Conservation (phyloP, 2,797 vertebrate genomes). For the Sandelia bainsii region DNA sequence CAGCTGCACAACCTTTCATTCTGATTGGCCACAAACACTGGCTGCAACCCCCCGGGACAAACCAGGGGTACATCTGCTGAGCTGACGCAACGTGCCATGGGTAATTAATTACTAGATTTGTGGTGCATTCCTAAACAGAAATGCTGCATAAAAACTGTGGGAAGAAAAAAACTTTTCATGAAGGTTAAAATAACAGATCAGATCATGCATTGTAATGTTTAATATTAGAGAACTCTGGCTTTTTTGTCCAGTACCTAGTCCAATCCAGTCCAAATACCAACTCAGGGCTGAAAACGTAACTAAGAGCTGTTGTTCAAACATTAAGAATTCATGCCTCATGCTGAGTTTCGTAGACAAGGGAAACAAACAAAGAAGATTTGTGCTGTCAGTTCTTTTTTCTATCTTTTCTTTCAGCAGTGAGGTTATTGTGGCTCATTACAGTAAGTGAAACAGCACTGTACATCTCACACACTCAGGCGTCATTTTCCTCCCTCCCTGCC, state of each 20-base stretch:
- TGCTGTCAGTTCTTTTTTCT: not conserved
- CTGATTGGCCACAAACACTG: slow-evolving; percentile 45
- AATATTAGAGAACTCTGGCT: too few species aligned
- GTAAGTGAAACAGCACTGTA: slow-evolving; percentile 16
- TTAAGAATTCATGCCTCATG: not conserved
- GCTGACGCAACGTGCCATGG: slow-evolving; percentile 54
- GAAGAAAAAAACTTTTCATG: slow-evolving; percentile 19
- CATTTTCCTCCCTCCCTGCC: not conserved
- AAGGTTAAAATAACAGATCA: slow-evolving; percentile 5
- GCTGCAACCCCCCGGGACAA: slow-evolving; percentile 31
- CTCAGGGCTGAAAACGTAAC: not conserved
- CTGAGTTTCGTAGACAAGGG: not conserved
- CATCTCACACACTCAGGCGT: not conserved
- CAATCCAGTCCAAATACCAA: not conserved
- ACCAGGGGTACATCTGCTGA: slow-evolving; percentile 44
- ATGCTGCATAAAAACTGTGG: slow-evolving; percentile 44
- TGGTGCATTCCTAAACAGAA: slow-evolving; percentile 45
- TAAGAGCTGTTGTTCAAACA: not conserved
- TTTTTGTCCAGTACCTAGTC: not conserved
- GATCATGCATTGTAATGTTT: too few species aligned
- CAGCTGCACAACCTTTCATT: slow-evolving; percentile 25
- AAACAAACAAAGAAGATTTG: slow-evolving; percentile 1
- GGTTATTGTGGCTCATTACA: slow-evolving; percentile 19
- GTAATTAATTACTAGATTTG: slow-evolving; percentile 58
- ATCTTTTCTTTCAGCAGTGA: not conserved